These are phyloP conservation scores for mouse (Mus musculus) DNA, from an alignment of 2,113 vertebrate species.

Conservation along the genomic window DNA sequence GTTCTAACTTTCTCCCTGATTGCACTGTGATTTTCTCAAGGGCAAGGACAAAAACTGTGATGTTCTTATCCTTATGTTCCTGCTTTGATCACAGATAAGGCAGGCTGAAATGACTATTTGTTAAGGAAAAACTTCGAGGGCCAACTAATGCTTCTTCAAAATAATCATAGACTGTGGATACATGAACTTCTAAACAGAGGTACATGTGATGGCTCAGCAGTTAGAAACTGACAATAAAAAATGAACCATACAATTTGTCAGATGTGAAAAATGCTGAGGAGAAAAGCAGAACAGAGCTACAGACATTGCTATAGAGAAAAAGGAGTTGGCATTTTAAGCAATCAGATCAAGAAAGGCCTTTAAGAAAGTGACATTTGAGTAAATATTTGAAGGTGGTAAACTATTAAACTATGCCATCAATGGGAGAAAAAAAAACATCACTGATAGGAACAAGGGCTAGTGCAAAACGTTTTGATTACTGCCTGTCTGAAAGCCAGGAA, in stretches of 20 bases:
- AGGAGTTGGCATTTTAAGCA: constrained; percentile 20
- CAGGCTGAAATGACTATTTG: background rate
- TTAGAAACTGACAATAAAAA: constrained; percentile 52
- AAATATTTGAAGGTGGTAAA: background rate
- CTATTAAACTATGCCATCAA: background rate
- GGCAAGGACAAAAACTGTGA: background rate
- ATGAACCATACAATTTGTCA: constrained; percentile 8
- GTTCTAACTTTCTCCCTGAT: constrained; percentile 44
- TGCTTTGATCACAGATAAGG: constrained; percentile 36
- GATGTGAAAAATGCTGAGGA: background rate
- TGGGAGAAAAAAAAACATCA: background rate
- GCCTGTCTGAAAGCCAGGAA: background rate
- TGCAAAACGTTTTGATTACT: background rate
- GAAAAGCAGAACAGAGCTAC: background rate
- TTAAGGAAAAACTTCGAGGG: constrained; percentile 1
- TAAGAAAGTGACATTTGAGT: background rate
- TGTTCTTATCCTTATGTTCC: background rate
- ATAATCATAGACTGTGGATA: background rate
- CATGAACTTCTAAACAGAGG: constrained; percentile 39
- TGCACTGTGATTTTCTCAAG: constrained; percentile 63
- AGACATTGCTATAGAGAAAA: background rate
- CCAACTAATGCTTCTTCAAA: constrained; percentile 10
- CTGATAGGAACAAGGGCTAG: background rate
- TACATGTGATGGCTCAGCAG: background rate
- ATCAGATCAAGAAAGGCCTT: background rate